phyloP scores from a whole-genome alignment of 2,888 invertebrate genomes.

The Andrena haemorrhoa region DNA sequence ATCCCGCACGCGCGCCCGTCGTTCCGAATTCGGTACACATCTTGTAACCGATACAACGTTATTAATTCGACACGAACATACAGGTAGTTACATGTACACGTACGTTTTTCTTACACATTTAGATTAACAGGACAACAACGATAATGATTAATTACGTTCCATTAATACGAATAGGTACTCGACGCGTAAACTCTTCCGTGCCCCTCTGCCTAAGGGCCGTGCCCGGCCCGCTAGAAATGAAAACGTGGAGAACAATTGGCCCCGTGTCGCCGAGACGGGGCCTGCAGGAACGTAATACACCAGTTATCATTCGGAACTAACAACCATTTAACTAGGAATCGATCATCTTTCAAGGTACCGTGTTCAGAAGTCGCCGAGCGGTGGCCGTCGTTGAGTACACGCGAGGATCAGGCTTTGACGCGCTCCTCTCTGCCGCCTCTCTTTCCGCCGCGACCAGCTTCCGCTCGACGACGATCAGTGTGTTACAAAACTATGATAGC shows the following conservation, averaged over 20 bases:
- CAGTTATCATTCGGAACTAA: conserved; percentile 68
- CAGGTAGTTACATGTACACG: conserved; percentile 66
- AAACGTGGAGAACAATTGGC: conserved; percentile 64
- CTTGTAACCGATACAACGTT: conserved; percentile 52
- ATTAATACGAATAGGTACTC: conserved; percentile 58
- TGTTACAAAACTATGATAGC: conserved; percentile 49
- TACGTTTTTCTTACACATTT: conserved; percentile 65
- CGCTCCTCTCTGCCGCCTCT: not conserved
- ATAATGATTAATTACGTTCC: conserved; percentile 67
- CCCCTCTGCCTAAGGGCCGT: conserved; percentile 14
- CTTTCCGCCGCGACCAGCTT: not conserved
- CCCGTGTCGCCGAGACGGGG: conserved; percentile 12
- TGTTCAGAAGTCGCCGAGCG: conserved; percentile 38
- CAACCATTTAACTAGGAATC: conserved; percentile 71
- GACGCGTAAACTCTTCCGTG: conserved; percentile 38
- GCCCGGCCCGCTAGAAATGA: conserved; percentile 52
- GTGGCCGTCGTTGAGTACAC: not conserved
- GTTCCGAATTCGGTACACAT: conserved; percentile 25
- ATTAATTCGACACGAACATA: conserved; percentile 74
- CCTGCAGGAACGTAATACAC: conserved; percentile 70
- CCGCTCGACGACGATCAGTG: conserved; percentile 7
- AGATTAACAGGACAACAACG: conserved; percentile 76
- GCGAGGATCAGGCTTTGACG: not conserved
- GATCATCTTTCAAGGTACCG: conserved; percentile 66
- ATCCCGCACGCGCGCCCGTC: not conserved